These are phyloP conservation scores for Varanus salvator DNA, from an alignment of 2,113 vertebrate genomes.

Conservation along the genomic window DNA sequence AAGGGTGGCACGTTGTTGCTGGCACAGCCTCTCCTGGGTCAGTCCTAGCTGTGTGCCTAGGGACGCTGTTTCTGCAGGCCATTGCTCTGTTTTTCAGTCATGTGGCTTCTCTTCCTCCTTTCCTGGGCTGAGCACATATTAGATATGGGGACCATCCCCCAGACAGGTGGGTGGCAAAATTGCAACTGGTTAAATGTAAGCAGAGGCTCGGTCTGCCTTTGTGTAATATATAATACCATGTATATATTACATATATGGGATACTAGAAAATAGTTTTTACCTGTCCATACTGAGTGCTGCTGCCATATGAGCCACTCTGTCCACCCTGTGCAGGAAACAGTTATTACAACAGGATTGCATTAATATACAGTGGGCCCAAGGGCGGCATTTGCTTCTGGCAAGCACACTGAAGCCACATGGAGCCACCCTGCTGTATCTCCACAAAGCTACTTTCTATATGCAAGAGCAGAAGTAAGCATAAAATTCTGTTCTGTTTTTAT, in stretches of 20 bases:
- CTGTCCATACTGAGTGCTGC: constrained; percentile 11
- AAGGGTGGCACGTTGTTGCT: not conserved
- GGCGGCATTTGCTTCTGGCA: no score
- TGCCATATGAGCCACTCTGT: not conserved
- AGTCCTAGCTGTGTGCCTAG: not conserved
- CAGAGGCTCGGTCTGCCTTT: not conserved
- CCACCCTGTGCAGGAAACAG: not conserved
- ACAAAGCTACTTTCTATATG: not conserved
- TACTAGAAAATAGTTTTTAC: not conserved
- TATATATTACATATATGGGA: not conserved
- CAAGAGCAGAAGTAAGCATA: not conserved
- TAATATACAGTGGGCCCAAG: no score
- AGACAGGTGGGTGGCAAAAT: no score
- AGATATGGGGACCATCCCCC: not conserved
- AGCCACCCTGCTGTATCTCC: not conserved
- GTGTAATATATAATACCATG: not conserved
- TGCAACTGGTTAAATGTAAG: not conserved
- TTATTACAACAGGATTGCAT: not conserved
- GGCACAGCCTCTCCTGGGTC: not conserved
- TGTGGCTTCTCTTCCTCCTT: not conserved
- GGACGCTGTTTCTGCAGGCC: not conserved
- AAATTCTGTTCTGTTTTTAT: no score
- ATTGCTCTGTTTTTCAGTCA: not conserved
- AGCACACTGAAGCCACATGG: no score
- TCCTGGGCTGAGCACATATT: not conserved